phyloP scores from a whole-genome alignment of 1,140 invertebrate species.

The Parasteatoda tepidariorum region DNA sequence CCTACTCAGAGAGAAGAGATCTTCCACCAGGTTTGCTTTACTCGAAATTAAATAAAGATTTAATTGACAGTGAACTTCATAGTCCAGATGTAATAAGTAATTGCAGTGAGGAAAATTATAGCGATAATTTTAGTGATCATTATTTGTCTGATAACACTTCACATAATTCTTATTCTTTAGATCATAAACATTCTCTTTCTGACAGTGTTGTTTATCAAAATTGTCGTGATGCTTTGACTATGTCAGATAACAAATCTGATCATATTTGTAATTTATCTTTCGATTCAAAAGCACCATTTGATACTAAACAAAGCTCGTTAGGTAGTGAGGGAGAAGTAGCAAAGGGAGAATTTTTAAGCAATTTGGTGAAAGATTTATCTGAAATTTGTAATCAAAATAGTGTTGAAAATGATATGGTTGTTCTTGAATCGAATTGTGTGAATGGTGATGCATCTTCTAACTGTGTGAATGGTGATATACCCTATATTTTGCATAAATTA shows the following conservation, averaged over 20 bases:
- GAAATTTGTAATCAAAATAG: constrained; percentile 54
- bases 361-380: constrained; percentile 53
- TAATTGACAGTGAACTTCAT: constrained; percentile 64
- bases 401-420: constrained; percentile 51
- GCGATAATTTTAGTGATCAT: constrained; percentile 57
- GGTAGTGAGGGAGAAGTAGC: constrained; percentile 61
- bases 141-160: constrained; percentile 66
- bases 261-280: constrained; percentile 51
- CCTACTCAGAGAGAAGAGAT: constrained; percentile 49
- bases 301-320: constrained; percentile 55
- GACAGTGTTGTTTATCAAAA: constrained; percentile 60
- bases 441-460: too few relatives aligned
- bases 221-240: constrained; percentile 47
- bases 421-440: constrained; percentile 63
- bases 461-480: constrained; percentile 68
- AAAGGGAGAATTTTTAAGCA: constrained; percentile 53
- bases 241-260: constrained; percentile 53
- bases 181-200: constrained; percentile 62
- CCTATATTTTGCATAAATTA: constrained; percentile 68
- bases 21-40: constrained; percentile 62
- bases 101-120: constrained; percentile 66
- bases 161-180: constrained; percentile 68
- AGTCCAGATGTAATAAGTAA: constrained; percentile 67
- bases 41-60: constrained; percentile 63
- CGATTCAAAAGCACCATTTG: constrained; percentile 61